phyloP scores from a whole-genome alignment of 2,888 invertebrate species.

The Helicoverpa assulta region DNA sequence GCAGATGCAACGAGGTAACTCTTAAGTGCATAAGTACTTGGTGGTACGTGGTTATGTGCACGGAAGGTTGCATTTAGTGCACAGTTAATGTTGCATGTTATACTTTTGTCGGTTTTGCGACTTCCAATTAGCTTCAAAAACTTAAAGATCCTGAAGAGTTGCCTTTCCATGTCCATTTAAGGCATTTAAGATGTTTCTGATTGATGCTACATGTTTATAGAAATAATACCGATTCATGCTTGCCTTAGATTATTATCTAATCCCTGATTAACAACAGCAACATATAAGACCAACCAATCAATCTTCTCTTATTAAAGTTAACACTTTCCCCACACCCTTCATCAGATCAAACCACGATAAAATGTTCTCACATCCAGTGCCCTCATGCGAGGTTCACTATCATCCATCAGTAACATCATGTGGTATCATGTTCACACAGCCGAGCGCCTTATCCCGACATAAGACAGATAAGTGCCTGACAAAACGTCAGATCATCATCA shows the following conservation, averaged over 20 bases:
- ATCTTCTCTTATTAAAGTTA: neutral
- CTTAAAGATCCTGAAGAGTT: too few relatives aligned
- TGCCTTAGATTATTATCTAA: too few relatives aligned
- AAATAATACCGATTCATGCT: neutral
- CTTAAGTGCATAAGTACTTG: neutral
- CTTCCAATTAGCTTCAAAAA: too few relatives aligned
- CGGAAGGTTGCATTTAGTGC: neutral
- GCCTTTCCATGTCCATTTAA: too few relatives aligned
- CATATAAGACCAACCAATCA: neutral
- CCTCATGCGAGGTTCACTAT: conserved; percentile 32
- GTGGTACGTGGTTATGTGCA: conserved; percentile 10
- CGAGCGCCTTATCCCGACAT: conserved; percentile 37
- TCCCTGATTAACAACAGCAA: too few relatives aligned
- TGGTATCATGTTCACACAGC: conserved; percentile 32
- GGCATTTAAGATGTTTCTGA: neutral
- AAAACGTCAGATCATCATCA: conserved; percentile 58
- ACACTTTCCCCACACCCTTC: neutral
- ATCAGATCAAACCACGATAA: neutral
- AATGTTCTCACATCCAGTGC: conserved; percentile 6
- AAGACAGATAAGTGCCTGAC: conserved; percentile 50
- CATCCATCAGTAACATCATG: conserved; percentile 23
- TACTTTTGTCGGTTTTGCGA: neutral
- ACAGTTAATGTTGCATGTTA: neutral
- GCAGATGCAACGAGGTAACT: conserved; percentile 29
- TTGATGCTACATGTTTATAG: too few relatives aligned